Conservation (phyloP, 2,113 vertebrate genomes). For the Epinephelus moara region DNA sequence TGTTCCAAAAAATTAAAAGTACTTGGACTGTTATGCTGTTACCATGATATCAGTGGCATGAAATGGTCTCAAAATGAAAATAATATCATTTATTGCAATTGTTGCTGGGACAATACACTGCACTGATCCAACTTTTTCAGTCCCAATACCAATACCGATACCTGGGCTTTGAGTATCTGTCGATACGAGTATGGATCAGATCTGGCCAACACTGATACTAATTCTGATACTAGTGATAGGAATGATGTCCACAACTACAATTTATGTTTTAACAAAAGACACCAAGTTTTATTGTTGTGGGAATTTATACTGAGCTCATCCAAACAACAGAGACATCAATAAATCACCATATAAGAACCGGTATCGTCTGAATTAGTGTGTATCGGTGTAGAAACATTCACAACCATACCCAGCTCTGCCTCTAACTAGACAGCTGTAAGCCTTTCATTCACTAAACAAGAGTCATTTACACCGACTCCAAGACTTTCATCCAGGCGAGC, state of each 20-base stretch:
- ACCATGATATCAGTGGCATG: too few relatives aligned
- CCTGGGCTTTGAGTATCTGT: too few relatives aligned
- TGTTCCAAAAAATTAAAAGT: too few relatives aligned
- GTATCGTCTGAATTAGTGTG: not conserved
- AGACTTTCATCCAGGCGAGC: constrained; percentile 36
- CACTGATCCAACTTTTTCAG: too few relatives aligned
- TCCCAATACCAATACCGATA: too few relatives aligned
- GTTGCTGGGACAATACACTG: too few relatives aligned
- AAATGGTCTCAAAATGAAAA: too few relatives aligned
- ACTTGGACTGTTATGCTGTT: too few relatives aligned
- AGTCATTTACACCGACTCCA: constrained; percentile 17
- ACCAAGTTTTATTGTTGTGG: not conserved
- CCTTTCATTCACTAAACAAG: constrained; percentile 20
- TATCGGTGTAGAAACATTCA: constrained; percentile 16
- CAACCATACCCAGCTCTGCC: constrained; percentile 1
- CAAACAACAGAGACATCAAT: constrained; percentile 14
- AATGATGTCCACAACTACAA: not conserved
- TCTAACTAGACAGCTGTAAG: constrained; percentile 28
- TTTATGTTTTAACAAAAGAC: constrained; percentile 3
- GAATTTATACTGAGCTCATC: not conserved
- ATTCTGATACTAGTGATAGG: not conserved
- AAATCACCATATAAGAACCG: constrained; percentile 7
- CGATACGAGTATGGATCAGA: too few relatives aligned
- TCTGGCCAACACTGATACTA: too few relatives aligned
- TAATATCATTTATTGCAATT: too few relatives aligned